Base-by-base conservation (phyloP, 2,797 vertebrate genomes). In the Rhyacichthys aspro region DNA sequence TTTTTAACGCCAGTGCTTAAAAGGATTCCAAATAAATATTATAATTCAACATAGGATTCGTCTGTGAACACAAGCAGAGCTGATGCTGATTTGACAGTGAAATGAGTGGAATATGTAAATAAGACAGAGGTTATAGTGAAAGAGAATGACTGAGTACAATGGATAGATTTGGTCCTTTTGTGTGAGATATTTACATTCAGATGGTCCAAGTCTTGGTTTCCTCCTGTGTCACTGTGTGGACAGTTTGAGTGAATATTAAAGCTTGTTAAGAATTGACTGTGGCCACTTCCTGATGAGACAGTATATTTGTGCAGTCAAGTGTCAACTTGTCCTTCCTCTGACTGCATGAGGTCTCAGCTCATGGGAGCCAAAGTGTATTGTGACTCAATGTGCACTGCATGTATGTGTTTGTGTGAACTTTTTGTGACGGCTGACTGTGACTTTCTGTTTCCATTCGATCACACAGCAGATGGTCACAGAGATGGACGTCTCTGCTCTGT, bases 401-500 rank as follows among this genome's bases (percentile, higher is more conserved):
- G 45, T 54, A 19, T 65, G 69, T 53, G 62, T 53, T 42, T 56
- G 59, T n/a, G n/a, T 59, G 59, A 50, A 42, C 32, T 49, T 18
- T 52, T 59, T 32, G 44, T 9, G 38, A 54, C 41, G 47, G 36
- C 17, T 55, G 43, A 12, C 19, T 42, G 44, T n/a, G 37, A 34
- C 7, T 16, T 42, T 57, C 43, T 33, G 41, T 50, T 44, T 42
- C 36, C 59, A 50, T 2, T 39, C 59, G 50, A 42, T 59, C 39
- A 23, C 56, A 45, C 54, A 48, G 36, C 69, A 74, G 67, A 79
- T 74, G 72, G 72, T 69, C 44, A 19, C 55, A 10, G 50, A 54
- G 43, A 52, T 56, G 59, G 50, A 54, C 14, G 33, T 12, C 0
- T 8, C 34, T 18, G 11, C 47, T 41, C 42, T 55, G 43, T 61